Evolutionary conservation across 2,797 vertebrate species (phyloP).

Genomic region (Sebastes trivittatus): DNA sequence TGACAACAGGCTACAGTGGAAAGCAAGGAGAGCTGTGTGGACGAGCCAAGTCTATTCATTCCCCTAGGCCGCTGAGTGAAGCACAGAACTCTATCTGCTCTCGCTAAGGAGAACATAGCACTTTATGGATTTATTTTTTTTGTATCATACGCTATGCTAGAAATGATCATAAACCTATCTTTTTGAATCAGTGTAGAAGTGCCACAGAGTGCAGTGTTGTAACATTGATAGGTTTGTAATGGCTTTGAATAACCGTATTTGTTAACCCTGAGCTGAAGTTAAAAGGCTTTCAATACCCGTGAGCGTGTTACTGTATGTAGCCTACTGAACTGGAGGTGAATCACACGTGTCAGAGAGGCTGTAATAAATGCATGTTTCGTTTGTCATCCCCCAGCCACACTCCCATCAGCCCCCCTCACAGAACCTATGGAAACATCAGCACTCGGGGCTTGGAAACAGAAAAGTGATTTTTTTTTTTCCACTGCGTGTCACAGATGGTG

Average conservation of each 20-base stretch:
- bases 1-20: constrained; percentile 85
- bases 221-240: constrained; percentile 28
- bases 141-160: constrained; percentile 32
- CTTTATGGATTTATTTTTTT: constrained; percentile 51
- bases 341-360: constrained; percentile 44
- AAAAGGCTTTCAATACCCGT: constrained; percentile 26
- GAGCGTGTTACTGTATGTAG: background rate
- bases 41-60: constrained; percentile 83
- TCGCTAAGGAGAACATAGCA: constrained; percentile 54
- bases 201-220: constrained; percentile 3
- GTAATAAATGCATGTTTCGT: constrained; percentile 61
- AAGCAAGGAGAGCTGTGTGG: constrained; percentile 79
- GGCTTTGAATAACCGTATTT: constrained; percentile 29
- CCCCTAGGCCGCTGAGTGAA: constrained; percentile 68
- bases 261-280: constrained; percentile 32
- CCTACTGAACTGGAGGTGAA: constrained; percentile 46
- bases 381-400: constrained; percentile 60
- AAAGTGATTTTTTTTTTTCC: constrained; percentile 74
- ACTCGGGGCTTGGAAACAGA: constrained; percentile 70
- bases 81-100: constrained; percentile 72
- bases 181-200: constrained; percentile 46
- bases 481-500: constrained; percentile 83
- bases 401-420: constrained; percentile 55
- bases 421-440: constrained; percentile 81
- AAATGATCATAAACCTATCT: constrained; percentile 56